Evolutionary conservation across 2,113 vertebrate species (phyloP).

Genomic region (Dascyllus trimaculatus): DNA sequence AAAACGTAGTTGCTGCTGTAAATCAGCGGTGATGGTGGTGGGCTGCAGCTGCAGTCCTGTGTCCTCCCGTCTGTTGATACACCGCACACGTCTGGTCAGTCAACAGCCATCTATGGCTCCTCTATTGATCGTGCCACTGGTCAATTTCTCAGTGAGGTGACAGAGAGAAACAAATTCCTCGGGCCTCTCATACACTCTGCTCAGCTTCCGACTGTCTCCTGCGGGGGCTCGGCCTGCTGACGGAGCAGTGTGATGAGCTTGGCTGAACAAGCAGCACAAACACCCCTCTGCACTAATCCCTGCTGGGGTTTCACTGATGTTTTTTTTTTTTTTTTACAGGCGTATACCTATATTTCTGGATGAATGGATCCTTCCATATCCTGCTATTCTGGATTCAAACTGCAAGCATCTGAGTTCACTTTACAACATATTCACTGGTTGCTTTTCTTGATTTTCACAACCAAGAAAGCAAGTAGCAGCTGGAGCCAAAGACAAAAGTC

Average conservation of each 20-base stretch:
- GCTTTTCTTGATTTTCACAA: too few species aligned
- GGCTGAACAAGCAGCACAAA: conserved; percentile 52
- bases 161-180: conserved; percentile 23
- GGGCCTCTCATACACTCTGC: conserved; percentile 18
- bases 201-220: conserved; percentile 8
- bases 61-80: conserved; percentile 8
- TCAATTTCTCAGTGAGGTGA: conserved; percentile 46
- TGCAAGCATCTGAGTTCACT: conserved; percentile 25
- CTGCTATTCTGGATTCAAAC: not conserved
- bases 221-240: conserved; percentile 44
- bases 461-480: too few species aligned
- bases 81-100: not conserved
- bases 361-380: conserved; percentile 30
- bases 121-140: conserved; percentile 43
- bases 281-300: conserved; percentile 36
- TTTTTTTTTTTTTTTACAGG: conserved; percentile 18
- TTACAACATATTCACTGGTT: not conserved
- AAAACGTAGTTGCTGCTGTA: conserved; percentile 21
- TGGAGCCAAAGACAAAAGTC: too few species aligned
- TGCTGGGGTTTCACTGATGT: conserved; percentile 49
- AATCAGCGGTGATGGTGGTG: conserved; percentile 42
- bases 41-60: not conserved
- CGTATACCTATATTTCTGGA: conserved; percentile 39
- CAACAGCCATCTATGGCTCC: conserved; percentile 13
- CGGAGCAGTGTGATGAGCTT: conserved; percentile 44